These are phyloP conservation scores for Hydrotaea diabolus DNA, from an alignment of 2,888 invertebrate species.

Conservation along the genomic window DNA sequence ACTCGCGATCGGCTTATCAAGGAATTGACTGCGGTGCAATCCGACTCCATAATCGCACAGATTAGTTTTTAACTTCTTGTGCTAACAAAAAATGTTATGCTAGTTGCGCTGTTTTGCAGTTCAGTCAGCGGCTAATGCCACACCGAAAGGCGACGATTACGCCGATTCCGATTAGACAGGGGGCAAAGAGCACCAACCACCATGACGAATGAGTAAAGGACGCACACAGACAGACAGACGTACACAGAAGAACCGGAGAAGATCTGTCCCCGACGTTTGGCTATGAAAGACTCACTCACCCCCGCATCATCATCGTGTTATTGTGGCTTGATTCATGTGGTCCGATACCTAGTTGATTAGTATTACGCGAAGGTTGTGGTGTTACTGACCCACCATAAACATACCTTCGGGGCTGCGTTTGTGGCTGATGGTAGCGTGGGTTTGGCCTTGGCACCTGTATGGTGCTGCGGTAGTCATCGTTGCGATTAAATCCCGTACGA, in stretches of 20 bases:
- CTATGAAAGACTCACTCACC: constrained; percentile 47
- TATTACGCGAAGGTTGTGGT: constrained; percentile 82
- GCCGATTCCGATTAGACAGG: neutral
- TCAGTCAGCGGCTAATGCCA: neutral
- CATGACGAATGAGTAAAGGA: neutral
- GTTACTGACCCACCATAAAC: constrained; percentile 83
- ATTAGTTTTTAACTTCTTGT: no score
- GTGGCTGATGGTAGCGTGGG: constrained; percentile 52
- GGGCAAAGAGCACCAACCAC: neutral
- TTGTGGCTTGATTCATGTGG: constrained; percentile 49
- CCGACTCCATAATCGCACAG: no score
- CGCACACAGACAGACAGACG: neutral
- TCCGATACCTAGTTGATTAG: constrained; percentile 71
- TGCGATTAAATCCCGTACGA: constrained; percentile 72
- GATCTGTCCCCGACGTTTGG: neutral
- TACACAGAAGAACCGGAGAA: neutral
- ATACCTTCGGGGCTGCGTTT: constrained; percentile 78
- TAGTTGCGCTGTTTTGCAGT: no score
- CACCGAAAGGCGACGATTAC: neutral
- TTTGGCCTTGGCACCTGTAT: constrained; percentile 73
- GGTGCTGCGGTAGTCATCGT: constrained; percentile 77
- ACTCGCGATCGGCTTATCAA: no score
- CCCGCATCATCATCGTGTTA: constrained; percentile 51
- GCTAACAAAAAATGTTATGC: no score
- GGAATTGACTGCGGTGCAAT: neutral